Conservation (phyloP, 2,113 vertebrate genomes). For the Carassius carassius region DNA sequence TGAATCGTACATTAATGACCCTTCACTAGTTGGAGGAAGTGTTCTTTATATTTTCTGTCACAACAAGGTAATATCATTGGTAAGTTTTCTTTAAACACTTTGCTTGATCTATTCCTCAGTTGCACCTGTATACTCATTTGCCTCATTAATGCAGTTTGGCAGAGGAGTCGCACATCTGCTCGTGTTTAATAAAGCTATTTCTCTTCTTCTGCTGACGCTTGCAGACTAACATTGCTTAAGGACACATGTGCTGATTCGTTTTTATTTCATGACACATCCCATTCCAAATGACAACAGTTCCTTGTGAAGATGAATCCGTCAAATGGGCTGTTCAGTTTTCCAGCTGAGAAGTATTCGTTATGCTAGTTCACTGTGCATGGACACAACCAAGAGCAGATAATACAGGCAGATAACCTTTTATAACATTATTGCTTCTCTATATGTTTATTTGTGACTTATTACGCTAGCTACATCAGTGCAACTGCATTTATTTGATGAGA, state of each 20-base stretch:
- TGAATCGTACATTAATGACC: not conserved
- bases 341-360: slow-evolving; percentile 1
- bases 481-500: not conserved
- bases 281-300: slow-evolving; percentile 2
- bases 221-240: slow-evolving; percentile 17
- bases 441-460: not conserved
- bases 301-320: not conserved
- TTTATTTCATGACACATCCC: slow-evolving; percentile 19
- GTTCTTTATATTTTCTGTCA: not conserved
- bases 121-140: slow-evolving; percentile 10
- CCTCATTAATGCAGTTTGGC: slow-evolving; percentile 25
- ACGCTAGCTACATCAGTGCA: not conserved
- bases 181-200: slow-evolving; percentile 30
- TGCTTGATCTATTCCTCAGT: not conserved
- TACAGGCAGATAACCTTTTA: slow-evolving; percentile 1
- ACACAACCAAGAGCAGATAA: slow-evolving; percentile 6
- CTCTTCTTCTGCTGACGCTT: not conserved
- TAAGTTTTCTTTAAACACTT: slow-evolving; percentile 10
- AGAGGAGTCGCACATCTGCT: slow-evolving; percentile 10
- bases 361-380: not conserved
- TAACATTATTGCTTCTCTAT: not conserved
- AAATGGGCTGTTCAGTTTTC: slow-evolving; percentile 8
- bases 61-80: not conserved
- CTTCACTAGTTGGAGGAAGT: not conserved
- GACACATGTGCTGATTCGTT: slow-evolving; percentile 7